These are phyloP conservation scores for Mastacembelus armatus DNA, from an alignment of 2,797 vertebrate genomes.

Conservation along the genomic window DNA sequence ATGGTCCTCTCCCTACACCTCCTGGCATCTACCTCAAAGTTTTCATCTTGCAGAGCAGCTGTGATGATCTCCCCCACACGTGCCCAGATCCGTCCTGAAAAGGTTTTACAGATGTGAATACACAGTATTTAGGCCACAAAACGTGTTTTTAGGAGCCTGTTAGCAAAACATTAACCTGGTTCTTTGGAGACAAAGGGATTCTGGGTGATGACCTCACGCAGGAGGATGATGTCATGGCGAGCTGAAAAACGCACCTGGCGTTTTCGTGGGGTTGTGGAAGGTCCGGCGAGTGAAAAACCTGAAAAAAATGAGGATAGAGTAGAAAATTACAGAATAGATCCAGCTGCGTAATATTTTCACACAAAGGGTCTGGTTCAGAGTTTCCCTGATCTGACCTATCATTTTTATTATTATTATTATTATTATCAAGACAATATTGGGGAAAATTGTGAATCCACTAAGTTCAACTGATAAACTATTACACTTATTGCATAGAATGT, in stretches of 20 bases:
- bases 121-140: too few relatives aligned
- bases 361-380: too few relatives aligned
- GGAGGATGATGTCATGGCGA: constrained; percentile 85
- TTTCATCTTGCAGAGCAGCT: constrained; percentile 82
- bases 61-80: constrained; percentile 85
- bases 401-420: too few relatives aligned
- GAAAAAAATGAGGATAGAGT: neutral
- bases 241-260: constrained; percentile 86
- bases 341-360: neutral
- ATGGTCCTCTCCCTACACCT: constrained; percentile 86
- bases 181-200: constrained; percentile 86
- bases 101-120: neutral
- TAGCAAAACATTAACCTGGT: constrained; percentile 70
- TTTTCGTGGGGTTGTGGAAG: constrained; percentile 81
- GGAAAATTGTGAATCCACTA: too few relatives aligned
- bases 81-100: constrained; percentile 80
- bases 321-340: neutral
- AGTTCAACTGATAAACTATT: too few relatives aligned
- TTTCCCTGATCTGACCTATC: too few relatives aligned
- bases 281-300: constrained; percentile 80
- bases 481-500: too few relatives aligned
- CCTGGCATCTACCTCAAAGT: constrained; percentile 86
- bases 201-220: constrained; percentile 84
- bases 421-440: too few relatives aligned
- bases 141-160: too few relatives aligned